These are phyloP conservation scores for Bos indicus DNA, from an alignment of 2,113 vertebrate genomes.

Conservation along the genomic window DNA sequence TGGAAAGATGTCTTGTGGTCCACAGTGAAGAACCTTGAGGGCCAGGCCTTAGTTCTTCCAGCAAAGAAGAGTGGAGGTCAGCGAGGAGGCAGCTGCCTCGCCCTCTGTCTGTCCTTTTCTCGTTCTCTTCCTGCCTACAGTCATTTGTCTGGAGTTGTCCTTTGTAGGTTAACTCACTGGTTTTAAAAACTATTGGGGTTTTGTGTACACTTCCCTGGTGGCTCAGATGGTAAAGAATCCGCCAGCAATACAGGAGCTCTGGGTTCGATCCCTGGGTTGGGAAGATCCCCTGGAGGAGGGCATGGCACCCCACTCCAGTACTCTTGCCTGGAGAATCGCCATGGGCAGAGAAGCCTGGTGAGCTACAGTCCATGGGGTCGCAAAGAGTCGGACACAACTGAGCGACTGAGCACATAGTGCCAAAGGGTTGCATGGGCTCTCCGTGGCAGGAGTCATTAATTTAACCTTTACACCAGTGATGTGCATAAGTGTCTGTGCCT, in stretches of 20 bases:
- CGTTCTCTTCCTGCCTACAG: background rate
- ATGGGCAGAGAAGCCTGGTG: background rate
- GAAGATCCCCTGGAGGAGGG: background rate
- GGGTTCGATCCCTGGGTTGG: background rate
- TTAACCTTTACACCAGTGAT: background rate
- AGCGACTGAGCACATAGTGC: background rate
- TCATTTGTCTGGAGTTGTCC: background rate
- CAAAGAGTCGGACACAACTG: background rate
- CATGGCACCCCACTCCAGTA: background rate
- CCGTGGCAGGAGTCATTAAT: background rate
- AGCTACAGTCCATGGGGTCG: background rate
- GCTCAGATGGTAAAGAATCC: background rate
- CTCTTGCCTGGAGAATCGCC: background rate
- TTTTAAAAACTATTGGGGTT: background rate
- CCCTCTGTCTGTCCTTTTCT: background rate
- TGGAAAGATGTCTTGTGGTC: background rate
- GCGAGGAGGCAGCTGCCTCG: rapidly evolving
- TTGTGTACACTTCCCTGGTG: background rate
- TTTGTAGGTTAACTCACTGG: background rate
- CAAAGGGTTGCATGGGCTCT: background rate
- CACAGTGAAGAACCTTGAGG: background rate
- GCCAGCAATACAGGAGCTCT: background rate
- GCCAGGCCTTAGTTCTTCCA: background rate
- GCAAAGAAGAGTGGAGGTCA: background rate
- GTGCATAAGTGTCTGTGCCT: rapidly evolving